A percentile compares a stretch with the other conserved stretches of the same genome.
Conservation (phyloP, 92 coral and sea anemone genomes). For the Palythoa heliodiscus region DNA sequence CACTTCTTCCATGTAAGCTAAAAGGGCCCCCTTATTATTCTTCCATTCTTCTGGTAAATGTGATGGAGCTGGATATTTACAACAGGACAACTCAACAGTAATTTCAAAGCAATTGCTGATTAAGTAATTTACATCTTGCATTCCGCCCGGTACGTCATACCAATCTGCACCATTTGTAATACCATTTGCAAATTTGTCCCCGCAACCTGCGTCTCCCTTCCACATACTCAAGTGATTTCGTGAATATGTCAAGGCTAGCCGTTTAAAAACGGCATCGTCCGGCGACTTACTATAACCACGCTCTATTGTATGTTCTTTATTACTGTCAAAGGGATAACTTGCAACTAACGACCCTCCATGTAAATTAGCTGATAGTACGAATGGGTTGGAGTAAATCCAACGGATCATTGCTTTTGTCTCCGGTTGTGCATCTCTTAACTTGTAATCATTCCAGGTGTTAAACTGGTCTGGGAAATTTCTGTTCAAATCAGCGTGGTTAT, state of each 20-base stretch:
- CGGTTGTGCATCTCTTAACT: constrained; percentile 70
- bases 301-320: constrained; percentile 42
- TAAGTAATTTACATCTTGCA: constrained; percentile 96
- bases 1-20: constrained; percentile 84
- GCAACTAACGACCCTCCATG: constrained; percentile 99
- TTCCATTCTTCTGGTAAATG: constrained; percentile 78
- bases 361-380: constrained; percentile 93
- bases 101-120: constrained; percentile 97
- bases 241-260: constrained; percentile 83
- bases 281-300: constrained; percentile 75
- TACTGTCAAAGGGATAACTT: constrained; percentile 96
- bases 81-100: constrained; percentile 90
- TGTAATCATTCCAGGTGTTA: constrained; percentile 67
- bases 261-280: constrained; percentile 80
- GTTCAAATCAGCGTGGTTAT: constrained; percentile 73
- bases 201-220: constrained; percentile 56
- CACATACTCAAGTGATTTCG: constrained; percentile 88
- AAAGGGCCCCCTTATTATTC: constrained; percentile 79
- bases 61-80: constrained; percentile 79
- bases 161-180: constrained; percentile 95
- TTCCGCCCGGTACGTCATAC: constrained; percentile 97
- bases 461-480: constrained; percentile 98
- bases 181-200: constrained; percentile 69
- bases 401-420: constrained; percentile 84
- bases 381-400: constrained; percentile 79